These are phyloP conservation scores for Galerucella nymphaeae DNA, from an alignment of 2,888 invertebrate genomes.

Conservation along the genomic window DNA sequence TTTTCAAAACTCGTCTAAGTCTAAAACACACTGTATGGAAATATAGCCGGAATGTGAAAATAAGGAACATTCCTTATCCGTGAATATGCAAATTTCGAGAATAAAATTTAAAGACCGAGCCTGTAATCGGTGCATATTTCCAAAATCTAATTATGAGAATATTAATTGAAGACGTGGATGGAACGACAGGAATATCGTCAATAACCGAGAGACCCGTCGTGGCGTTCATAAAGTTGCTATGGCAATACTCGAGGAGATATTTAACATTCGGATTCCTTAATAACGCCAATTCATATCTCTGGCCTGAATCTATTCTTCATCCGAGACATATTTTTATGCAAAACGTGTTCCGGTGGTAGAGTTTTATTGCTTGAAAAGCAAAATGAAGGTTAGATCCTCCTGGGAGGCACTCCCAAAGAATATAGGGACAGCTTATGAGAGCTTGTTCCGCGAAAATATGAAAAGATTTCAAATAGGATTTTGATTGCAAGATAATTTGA, in stretches of 20 bases:
- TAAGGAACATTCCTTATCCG: conserved; percentile 8
- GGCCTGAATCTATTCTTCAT: conserved; percentile 58
- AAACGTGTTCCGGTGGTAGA: conserved; percentile 62
- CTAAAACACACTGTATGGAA: neutral
- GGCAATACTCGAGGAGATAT: conserved; percentile 50
- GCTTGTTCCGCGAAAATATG: conserved; percentile 55
- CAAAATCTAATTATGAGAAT: conserved; percentile 34
- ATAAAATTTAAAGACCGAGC: conserved; percentile 26
- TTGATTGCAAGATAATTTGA: conserved; percentile 59
- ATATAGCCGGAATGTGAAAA: neutral
- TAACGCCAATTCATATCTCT: conserved; percentile 62
- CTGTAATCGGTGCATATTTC: conserved; percentile 29
- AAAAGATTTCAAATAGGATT: conserved; percentile 56
- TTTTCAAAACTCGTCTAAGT: no score
- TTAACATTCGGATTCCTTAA: conserved; percentile 61
- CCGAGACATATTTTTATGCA: conserved; percentile 64
- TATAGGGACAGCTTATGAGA: conserved; percentile 55
- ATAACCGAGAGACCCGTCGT: conserved; percentile 22
- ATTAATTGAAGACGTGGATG: conserved; percentile 32
- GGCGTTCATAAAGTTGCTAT: conserved; percentile 43
- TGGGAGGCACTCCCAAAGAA: conserved; percentile 55
- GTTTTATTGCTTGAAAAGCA: conserved; percentile 62
- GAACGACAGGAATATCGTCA: conserved; percentile 30
- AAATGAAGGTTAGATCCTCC: conserved; percentile 61
- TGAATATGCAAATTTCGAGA: conserved; percentile 23